Evolutionary conservation across 2,888 invertebrate genomes (phyloP).

Genomic region (Dexiosoma caninum): DNA sequence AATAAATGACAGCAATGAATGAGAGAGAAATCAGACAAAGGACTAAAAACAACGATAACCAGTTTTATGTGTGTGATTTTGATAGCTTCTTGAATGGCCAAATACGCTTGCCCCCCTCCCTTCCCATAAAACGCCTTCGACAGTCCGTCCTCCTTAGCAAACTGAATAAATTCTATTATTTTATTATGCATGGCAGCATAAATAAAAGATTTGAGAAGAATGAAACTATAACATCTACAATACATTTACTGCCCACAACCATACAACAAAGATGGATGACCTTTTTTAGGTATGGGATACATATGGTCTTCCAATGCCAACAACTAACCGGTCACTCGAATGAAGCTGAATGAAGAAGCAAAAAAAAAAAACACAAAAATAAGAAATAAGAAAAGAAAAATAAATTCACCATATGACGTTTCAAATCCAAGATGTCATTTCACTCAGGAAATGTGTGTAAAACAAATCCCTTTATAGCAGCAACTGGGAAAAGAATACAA

Average conservation of each 20-base stretch:
- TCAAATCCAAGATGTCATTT: slow-evolving; percentile 57
- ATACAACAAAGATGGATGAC: slow-evolving; percentile 51
- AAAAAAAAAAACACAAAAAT: neutral
- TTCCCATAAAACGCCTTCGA: neutral
- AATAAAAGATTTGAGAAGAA: slow-evolving; percentile 59
- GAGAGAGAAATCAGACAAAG: neutral
- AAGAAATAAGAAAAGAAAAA: slow-evolving; percentile 9
- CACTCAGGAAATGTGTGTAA: slow-evolving; percentile 60
- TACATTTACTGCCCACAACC: neutral
- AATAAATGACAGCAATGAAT: slow-evolving; percentile 28
- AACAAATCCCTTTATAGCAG: slow-evolving; percentile 58
- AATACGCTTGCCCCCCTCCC: too few relatives aligned
- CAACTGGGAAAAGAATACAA: slow-evolving; percentile 4
- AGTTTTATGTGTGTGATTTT: neutral
- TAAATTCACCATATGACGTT: slow-evolving; percentile 57
- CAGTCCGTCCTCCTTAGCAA: neutral
- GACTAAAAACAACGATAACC: neutral
- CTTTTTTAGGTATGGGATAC: slow-evolving; percentile 4
- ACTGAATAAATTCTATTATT: slow-evolving; percentile 55
- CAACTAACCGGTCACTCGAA: slow-evolving; percentile 16
- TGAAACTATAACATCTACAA: neutral
- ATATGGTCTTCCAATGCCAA: neutral
- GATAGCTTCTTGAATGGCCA: slow-evolving; percentile 18
- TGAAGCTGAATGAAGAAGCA: neutral
- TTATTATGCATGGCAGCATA: slow-evolving; percentile 62